phyloP scores from a whole-genome alignment of 2,888 invertebrate genomes.

The Lasioglossum leucozonium region DNA sequence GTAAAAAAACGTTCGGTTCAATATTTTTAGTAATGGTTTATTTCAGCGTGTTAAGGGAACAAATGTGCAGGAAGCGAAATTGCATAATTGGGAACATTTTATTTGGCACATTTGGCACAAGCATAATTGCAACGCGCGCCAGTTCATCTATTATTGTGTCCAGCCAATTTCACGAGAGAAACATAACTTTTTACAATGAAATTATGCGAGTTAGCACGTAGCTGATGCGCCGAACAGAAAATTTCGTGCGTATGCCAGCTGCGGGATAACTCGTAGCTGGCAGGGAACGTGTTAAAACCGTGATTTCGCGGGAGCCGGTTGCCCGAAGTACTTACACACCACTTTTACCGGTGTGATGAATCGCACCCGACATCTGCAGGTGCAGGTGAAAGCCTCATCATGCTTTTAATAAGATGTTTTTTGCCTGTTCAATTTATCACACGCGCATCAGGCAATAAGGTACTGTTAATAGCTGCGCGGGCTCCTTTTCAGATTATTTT shows the following conservation, averaged over 20 bases:
- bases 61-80: too few relatives aligned
- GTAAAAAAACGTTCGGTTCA: too few relatives aligned
- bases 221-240: neutral
- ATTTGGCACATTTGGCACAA: neutral
- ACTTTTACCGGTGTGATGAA: conserved; percentile 9
- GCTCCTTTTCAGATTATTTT: neutral
- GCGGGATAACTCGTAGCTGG: neutral
- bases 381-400: conserved; percentile 13
- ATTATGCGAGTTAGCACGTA: neutral
- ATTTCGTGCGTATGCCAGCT: neutral
- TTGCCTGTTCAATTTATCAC: neutral
- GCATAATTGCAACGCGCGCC: neutral
- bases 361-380: conserved; percentile 4
- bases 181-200: neutral
- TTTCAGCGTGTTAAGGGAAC: neutral
- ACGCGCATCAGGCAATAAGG: neutral
- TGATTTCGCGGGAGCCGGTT: conserved; percentile 16
- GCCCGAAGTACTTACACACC: neutral
- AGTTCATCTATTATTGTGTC: neutral
- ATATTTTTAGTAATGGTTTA: too few relatives aligned
- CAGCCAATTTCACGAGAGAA: neutral
- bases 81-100: neutral
- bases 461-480: neutral
- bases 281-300: neutral
- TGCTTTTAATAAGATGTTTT: conserved; percentile 13